Percentiles rank a stretch among this genome's conserved stretches.
Conservation (phyloP, 2,888 invertebrate species). For the Apomyelois bistriatella region DNA sequence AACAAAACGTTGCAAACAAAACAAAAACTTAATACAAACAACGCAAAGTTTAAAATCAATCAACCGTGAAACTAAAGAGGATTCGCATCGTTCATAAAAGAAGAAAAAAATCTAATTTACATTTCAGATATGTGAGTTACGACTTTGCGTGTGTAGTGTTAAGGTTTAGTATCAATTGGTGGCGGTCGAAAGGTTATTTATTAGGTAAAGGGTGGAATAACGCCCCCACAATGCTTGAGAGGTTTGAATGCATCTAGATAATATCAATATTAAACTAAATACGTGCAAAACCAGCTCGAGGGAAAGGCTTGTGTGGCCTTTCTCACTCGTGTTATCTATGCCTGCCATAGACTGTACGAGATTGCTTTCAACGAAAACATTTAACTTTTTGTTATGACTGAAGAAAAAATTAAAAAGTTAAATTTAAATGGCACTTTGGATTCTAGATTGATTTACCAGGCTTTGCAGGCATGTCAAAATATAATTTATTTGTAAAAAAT, state of each 20-base stretch:
- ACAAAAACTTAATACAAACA: slow-evolving; percentile 29
- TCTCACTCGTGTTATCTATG: slow-evolving; percentile 18
- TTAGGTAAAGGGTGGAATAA: slow-evolving; percentile 50
- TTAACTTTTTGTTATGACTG: background rate
- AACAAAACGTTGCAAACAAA: slow-evolving; percentile 24
- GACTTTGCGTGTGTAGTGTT: slow-evolving; percentile 27
- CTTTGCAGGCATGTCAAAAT: no score
- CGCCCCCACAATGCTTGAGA: slow-evolving; percentile 52
- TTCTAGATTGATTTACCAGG: no score
- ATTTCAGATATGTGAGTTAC: slow-evolving; percentile 14
- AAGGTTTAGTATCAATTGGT: slow-evolving; percentile 31
- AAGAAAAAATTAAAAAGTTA: no score
- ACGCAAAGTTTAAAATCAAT: slow-evolving; percentile 14
- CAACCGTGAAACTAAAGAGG: background rate
- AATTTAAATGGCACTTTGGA: no score
- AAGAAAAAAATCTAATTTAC: slow-evolving; percentile 3
- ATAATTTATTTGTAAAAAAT: no score
- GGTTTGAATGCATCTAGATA: slow-evolving; percentile 43
- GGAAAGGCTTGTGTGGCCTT: slow-evolving; percentile 35
- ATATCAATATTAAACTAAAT: slow-evolving; percentile 53
- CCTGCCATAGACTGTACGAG: background rate
- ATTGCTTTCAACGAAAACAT: slow-evolving; percentile 11
- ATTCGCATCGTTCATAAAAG: slow-evolving; percentile 6
- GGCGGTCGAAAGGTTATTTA: slow-evolving; percentile 41
- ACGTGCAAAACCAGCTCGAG: slow-evolving; percentile 46